These are phyloP conservation scores for Squalus acanthias DNA, from an alignment of 2,797 vertebrate species.

Conservation along the genomic window DNA sequence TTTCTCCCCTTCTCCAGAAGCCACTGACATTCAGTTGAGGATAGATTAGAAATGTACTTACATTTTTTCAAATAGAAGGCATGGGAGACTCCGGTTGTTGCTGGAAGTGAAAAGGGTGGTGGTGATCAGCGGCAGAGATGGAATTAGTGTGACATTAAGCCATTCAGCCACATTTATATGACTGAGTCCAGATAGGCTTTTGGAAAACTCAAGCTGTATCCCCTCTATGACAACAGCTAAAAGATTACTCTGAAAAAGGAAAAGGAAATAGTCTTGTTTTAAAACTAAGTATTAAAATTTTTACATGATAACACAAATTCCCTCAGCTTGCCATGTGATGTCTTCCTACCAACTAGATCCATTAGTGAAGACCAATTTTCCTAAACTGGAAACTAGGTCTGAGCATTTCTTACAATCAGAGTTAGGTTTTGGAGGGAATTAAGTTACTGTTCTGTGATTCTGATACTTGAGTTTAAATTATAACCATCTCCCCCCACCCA, in stretches of 20 bases:
- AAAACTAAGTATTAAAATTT: neutral
- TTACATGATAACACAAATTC: neutral
- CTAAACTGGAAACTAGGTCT: neutral
- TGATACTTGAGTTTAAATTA: neutral
- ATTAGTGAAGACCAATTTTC: neutral
- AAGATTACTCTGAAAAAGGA: neutral
- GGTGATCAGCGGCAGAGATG: conserved; percentile 36
- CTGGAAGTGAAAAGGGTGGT: conserved; percentile 19
- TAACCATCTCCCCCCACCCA: neutral
- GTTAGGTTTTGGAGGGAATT: neutral
- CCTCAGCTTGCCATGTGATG: neutral
- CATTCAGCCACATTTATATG: conserved; percentile 29
- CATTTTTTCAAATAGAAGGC: conserved; percentile 36
- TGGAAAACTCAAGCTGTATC: conserved; percentile 39
- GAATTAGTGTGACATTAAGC: conserved; percentile 38
- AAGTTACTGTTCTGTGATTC: neutral
- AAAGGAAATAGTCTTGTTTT: neutral
- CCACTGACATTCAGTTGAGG: neutral
- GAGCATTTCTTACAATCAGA: neutral
- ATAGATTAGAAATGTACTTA: conserved; percentile 34
- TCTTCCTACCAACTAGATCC: neutral
- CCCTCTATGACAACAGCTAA: conserved; percentile 19
- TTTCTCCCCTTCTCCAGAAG: neutral
- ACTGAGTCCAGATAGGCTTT: neutral
- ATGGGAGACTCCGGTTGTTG: neutral